These are phyloP conservation scores for Rhagologus leucostigma DNA, from an alignment of 2,113 vertebrate genomes.

Conservation along the genomic window DNA sequence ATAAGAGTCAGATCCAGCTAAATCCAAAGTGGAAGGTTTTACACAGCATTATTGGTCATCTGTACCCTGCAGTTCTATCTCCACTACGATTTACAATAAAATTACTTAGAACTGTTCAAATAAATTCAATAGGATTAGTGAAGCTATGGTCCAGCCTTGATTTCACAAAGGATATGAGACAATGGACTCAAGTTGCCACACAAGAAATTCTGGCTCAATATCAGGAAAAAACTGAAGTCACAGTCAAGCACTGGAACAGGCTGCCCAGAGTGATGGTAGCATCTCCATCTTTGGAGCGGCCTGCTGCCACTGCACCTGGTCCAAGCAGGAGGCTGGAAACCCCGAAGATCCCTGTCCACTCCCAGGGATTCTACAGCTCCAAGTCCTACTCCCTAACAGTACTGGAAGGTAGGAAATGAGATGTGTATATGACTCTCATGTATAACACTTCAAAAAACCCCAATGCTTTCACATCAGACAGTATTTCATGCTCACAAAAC, in stretches of 20 bases:
- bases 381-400: background rate
- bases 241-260: background rate
- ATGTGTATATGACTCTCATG: background rate
- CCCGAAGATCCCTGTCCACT: background rate
- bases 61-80: background rate
- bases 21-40: background rate
- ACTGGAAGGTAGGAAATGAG: background rate
- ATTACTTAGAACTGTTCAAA: background rate
- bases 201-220: background rate
- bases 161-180: background rate
- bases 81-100: background rate
- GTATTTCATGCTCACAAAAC: background rate
- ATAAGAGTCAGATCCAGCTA: background rate
- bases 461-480: background rate
- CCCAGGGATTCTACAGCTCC: background rate
- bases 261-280: background rate
- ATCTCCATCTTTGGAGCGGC: background rate
- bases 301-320: background rate
- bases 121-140: background rate
- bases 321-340: background rate
- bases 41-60: background rate
- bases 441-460: background rate
- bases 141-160: background rate
- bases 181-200: background rate
- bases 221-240: background rate